Evolutionary conservation across 2,888 invertebrate genomes (phyloP).

Genomic region (Sipha maydis): DNA sequence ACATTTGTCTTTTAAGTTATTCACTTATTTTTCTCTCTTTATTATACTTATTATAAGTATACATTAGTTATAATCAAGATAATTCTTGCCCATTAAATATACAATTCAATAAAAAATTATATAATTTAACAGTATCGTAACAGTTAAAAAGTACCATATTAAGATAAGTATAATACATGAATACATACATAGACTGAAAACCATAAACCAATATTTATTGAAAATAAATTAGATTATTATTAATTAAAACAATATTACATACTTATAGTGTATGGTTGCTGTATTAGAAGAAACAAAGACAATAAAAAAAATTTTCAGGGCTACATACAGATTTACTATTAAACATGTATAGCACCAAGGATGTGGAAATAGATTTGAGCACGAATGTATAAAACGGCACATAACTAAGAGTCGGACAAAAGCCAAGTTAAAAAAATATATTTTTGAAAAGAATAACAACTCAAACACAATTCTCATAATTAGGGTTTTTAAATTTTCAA

Average conservation of each 20-base stretch:
- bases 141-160: constrained; percentile 21
- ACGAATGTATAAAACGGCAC: constrained; percentile 23
- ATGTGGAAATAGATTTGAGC: constrained; percentile 38
- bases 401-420: constrained; percentile 5
- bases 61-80: background rate
- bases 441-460: constrained; percentile 46
- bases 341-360: constrained; percentile 40
- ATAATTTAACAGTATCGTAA: constrained; percentile 14
- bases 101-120: constrained; percentile 8
- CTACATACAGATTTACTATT: background rate
- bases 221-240: constrained; percentile 31
- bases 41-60: background rate
- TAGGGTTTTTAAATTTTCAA: background rate
- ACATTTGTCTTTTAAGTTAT: background rate
- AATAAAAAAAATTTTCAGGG: constrained; percentile 3
- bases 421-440: constrained; percentile 55
- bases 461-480: constrained; percentile 44
- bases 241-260: constrained; percentile 7
- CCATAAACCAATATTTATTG: constrained; percentile 17
- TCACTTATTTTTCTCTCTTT: background rate
- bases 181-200: constrained; percentile 16
- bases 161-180: constrained; percentile 33
- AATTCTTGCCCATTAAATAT: background rate
- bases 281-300: background rate
- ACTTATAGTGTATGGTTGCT: background rate